Conservation (phyloP, 2,113 vertebrate species). For the Ornithorhynchus anatinus region DNA sequence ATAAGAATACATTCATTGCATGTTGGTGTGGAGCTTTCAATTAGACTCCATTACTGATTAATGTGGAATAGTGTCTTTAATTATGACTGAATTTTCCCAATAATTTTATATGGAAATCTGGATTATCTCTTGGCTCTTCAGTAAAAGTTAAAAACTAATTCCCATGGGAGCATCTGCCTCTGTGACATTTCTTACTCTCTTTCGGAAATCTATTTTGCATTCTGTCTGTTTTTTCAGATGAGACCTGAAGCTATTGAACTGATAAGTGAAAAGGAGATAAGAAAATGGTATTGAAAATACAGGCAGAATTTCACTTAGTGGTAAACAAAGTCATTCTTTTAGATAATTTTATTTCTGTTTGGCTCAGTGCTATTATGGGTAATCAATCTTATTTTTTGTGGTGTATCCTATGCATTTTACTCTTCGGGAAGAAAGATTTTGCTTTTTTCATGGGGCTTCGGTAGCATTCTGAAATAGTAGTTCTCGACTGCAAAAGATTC, state of each 20-base stretch:
- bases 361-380: background rate
- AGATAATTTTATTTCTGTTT: constrained; percentile 27
- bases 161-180: background rate
- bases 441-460: background rate
- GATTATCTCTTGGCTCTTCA: background rate
- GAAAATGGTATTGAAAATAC: background rate
- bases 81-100: background rate
- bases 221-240: constrained; percentile 10
- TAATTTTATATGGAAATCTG: background rate
- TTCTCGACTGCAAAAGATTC: no score
- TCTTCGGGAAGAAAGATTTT: constrained; percentile 9
- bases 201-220: background rate
- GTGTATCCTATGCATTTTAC: constrained; percentile 16
- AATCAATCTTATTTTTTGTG: constrained; percentile 24
- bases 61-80: no score
- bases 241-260: constrained; percentile 22
- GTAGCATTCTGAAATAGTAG: background rate
- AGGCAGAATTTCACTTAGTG: background rate
- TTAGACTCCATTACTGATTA: no score
- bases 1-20: no score
- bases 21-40: no score
- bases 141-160: background rate
- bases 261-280: constrained; percentile 1
- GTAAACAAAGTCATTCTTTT: background rate
- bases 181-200: background rate